Evolutionary conservation across 2,113 vertebrate species (phyloP).

Genomic region (Nannospalax galili): DNA sequence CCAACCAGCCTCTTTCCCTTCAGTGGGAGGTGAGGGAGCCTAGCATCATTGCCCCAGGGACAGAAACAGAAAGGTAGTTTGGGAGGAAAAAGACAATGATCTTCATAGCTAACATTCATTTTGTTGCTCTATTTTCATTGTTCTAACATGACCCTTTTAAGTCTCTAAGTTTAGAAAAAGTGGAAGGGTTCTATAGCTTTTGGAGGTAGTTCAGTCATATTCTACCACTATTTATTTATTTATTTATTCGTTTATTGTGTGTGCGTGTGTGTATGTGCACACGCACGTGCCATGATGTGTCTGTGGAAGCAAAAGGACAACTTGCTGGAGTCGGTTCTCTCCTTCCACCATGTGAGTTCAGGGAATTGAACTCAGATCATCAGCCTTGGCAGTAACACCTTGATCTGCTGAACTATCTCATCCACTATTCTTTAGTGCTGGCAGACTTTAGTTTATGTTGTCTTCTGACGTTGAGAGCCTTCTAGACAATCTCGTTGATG

Average conservation of each 20-base stretch:
- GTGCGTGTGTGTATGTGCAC: too few species aligned
- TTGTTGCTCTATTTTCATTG: neutral
- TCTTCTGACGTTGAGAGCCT: neutral
- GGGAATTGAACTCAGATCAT: neutral
- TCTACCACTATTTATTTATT: neutral
- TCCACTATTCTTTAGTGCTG: neutral
- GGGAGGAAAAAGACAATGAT: neutral
- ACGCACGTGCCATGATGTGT: neutral
- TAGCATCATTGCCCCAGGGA: neutral
- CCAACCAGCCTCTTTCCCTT: neutral
- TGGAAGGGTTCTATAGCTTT: neutral
- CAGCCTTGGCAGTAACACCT: neutral
- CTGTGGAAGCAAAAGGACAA: neutral
- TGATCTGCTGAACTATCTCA: neutral
- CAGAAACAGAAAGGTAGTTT: neutral
- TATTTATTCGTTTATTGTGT: neutral
- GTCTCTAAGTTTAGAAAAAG: neutral
- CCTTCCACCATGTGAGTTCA: neutral
- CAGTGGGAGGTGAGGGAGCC: too few species aligned
- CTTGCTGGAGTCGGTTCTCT: neutral
- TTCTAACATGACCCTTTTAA: neutral
- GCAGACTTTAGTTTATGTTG: neutral
- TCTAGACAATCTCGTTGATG: neutral
- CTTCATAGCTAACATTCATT: neutral
- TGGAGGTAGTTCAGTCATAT: neutral